Evolutionary conservation across 2,113 vertebrate genomes (phyloP).

Genomic region (Poecile atricapillus): DNA sequence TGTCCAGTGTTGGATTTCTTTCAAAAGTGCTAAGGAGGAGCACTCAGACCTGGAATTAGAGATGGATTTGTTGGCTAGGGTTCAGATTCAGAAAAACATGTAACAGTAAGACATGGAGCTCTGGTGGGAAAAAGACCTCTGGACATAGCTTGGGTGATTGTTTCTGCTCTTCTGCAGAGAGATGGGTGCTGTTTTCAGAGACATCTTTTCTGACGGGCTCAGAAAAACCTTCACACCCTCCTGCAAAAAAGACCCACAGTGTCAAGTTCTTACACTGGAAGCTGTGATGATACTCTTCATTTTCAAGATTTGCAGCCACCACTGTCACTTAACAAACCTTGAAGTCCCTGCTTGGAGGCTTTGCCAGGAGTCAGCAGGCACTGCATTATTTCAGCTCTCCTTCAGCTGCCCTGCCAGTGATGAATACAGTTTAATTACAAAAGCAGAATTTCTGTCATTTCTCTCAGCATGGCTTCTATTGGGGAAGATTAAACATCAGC

Average conservation of each 20-base stretch:
- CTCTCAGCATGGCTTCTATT: conserved; percentile 71
- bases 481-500: conserved; percentile 80
- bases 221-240: background rate
- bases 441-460: conserved; percentile 77
- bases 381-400: conserved; percentile 43
- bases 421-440: conserved; percentile 83
- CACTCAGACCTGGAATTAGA: background rate
- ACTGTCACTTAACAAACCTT: background rate
- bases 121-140: accelerated
- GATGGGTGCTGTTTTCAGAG: background rate
- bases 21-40: background rate
- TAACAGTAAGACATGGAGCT: background rate
- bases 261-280: background rate
- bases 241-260: background rate
- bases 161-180: background rate
- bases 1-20: background rate
- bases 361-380: background rate
- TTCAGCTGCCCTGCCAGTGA: conserved; percentile 68
- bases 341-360: background rate
- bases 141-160: background rate
- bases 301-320: background rate
- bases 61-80: background rate
- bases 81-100: background rate
- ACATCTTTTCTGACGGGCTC: background rate
- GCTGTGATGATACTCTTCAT: background rate